Evolutionary conservation across 2,888 invertebrate species (phyloP).

Genomic region (Apotomis capreana): DNA sequence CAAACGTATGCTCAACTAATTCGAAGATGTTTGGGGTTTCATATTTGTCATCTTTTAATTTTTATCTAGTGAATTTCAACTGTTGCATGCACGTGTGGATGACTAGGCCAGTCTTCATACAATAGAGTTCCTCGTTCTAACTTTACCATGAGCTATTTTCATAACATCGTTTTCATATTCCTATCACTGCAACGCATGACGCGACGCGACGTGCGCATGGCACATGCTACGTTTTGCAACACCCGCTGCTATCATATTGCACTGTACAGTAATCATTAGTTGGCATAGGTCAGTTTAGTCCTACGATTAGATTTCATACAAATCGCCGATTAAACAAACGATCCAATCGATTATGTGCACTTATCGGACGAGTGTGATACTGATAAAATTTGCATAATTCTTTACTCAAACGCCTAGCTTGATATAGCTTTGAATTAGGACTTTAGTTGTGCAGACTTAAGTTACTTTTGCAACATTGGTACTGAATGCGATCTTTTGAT

Average conservation of each 20-base stretch:
- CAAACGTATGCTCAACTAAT: too few relatives aligned
- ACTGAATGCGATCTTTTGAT: not conserved
- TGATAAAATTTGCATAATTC: not conserved
- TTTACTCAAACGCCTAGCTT: not conserved
- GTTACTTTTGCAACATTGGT: not conserved
- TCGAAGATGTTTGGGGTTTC: not conserved
- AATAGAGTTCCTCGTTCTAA: not conserved
- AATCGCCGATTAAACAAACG: constrained; percentile 33
- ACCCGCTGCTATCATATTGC: constrained; percentile 58
- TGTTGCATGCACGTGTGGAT: not conserved
- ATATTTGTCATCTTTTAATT: not conserved
- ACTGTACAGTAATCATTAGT: constrained; percentile 59
- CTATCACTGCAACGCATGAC: not conserved
- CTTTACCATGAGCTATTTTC: constrained; percentile 21
- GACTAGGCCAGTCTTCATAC: not conserved
- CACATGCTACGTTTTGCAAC: constrained; percentile 67
- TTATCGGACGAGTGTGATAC: not conserved
- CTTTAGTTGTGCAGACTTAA: not conserved
- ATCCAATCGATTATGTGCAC: constrained; percentile 8
- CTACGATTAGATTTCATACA: constrained; percentile 71
- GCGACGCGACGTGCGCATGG: constrained; percentile 53
- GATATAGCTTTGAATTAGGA: not conserved
- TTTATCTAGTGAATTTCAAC: not conserved
- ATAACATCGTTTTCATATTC: constrained; percentile 7
- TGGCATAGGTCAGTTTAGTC: constrained; percentile 77